phyloP scores from a whole-genome alignment of 2,113 vertebrate genomes.

The Amblyopsis rosae region DNA sequence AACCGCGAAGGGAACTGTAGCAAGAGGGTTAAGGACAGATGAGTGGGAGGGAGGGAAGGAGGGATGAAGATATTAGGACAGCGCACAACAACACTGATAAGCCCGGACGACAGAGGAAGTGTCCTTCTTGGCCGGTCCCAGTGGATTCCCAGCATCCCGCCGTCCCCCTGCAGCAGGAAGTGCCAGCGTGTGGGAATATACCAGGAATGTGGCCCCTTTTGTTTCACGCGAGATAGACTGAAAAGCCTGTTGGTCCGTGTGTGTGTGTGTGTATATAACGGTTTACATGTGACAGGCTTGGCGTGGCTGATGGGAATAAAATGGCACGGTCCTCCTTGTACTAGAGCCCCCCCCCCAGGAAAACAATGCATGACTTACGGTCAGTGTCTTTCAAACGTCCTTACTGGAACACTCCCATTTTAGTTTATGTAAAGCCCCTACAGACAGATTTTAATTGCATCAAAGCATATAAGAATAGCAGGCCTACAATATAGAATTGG shows the following conservation, averaged over 20 bases:
- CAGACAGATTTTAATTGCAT: too few species aligned
- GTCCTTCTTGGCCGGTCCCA: constrained; percentile 63
- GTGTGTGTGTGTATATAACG: constrained; percentile 51
- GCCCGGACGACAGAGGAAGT: constrained; percentile 71
- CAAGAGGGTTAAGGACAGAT: constrained; percentile 19
- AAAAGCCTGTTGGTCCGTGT: constrained; percentile 51
- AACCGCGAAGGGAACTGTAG: constrained; percentile 32
- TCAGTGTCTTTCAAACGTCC: constrained; percentile 48
- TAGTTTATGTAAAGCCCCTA: too few species aligned
- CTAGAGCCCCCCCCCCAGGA: constrained; percentile 51
- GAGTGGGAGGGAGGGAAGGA: constrained; percentile 23
- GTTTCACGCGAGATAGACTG: constrained; percentile 71
- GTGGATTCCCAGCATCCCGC: constrained; percentile 62
- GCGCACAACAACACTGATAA: constrained; percentile 67
- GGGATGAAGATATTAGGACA: constrained; percentile 1
- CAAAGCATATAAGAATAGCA: too few species aligned
- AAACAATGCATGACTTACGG: constrained; percentile 51
- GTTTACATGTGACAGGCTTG: constrained; percentile 66
- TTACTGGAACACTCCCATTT: constrained; percentile 20
- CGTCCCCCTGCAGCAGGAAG: constrained; percentile 72
- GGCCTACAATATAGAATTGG: too few species aligned
- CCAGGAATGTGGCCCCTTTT: constrained; percentile 75
- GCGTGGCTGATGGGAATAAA: constrained; percentile 47
- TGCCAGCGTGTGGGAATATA: constrained; percentile 73
- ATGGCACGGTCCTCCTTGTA: constrained; percentile 57